phyloP scores from a whole-genome alignment of 2,113 vertebrate species.

The Platysteira castanea region DNA sequence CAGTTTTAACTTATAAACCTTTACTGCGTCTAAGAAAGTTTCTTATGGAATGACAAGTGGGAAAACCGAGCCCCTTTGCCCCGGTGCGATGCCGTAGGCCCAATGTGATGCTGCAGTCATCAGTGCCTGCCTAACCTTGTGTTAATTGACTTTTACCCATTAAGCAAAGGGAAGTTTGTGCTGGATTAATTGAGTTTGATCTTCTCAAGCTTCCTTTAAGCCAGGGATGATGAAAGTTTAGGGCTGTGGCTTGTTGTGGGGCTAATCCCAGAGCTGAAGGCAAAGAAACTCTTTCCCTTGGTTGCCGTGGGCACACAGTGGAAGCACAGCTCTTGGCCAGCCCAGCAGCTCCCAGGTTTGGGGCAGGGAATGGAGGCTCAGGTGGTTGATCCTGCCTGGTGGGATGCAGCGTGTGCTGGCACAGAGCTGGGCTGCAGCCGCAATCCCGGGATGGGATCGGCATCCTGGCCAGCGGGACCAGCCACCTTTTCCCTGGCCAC shows the following conservation, averaged over 20 bases:
- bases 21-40: neutral
- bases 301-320: rapidly evolving
- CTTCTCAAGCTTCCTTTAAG: neutral
- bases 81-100: rapidly evolving
- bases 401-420: neutral
- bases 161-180: neutral
- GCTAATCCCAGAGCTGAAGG: neutral
- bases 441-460: neutral
- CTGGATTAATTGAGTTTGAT: neutral
- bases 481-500: rapidly evolving
- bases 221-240: neutral
- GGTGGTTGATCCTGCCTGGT: neutral
- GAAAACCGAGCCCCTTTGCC: neutral
- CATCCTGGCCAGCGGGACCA: neutral
- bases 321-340: neutral
- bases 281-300: neutral
- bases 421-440: neutral
- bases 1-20: neutral
- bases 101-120: neutral
- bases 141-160: neutral
- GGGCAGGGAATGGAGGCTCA: neutral
- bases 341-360: neutral
- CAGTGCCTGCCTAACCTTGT: neutral
- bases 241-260: neutral
- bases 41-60: neutral